These are phyloP conservation scores for Papilio helenus DNA, from an alignment of 1,140 invertebrate species.

Conservation along the genomic window DNA sequence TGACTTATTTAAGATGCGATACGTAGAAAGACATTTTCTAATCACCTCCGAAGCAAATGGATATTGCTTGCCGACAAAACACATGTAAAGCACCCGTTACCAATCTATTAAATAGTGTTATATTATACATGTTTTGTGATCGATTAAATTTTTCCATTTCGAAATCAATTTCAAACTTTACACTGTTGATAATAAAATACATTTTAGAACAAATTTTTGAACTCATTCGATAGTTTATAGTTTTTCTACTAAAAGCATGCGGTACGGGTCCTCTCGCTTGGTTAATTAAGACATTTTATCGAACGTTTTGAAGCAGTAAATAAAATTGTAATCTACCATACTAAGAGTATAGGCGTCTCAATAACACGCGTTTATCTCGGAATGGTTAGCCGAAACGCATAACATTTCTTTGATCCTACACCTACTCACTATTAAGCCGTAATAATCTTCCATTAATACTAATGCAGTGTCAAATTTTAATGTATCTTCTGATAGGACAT, in stretches of 20 bases:
- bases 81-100: slow-evolving; percentile 71
- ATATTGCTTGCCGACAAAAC: slow-evolving; percentile 72
- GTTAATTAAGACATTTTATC: slow-evolving; percentile 83
- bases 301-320: slow-evolving; percentile 80
- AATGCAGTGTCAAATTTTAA: slow-evolving; percentile 81
- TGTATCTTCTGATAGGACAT: slow-evolving; percentile 65
- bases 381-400: slow-evolving; percentile 73
- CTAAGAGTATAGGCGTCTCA: slow-evolving; percentile 73
- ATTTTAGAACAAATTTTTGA: slow-evolving; percentile 46
- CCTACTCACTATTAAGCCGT: slow-evolving; percentile 72
- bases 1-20: slow-evolving; percentile 43
- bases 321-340: slow-evolving; percentile 79
- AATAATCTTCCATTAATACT: slow-evolving; percentile 74
- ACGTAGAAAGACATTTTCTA: slow-evolving; percentile 60
- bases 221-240: slow-evolving; percentile 39
- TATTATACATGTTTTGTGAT: slow-evolving; percentile 43
- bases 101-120: slow-evolving; percentile 53
- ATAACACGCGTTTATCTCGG: slow-evolving; percentile 74
- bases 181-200: slow-evolving; percentile 42
- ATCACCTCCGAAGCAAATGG: slow-evolving; percentile 67
- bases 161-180: slow-evolving; percentile 43
- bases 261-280: slow-evolving; percentile 67
- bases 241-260: slow-evolving; percentile 46
- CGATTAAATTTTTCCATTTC: slow-evolving; percentile 42
- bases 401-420: slow-evolving; percentile 77